Evolutionary conservation across 1,140 invertebrate genomes (phyloP), one percentile per base, ranked within the genome.

Genomic region (Camponotus pennsylvanicus): DNA sequence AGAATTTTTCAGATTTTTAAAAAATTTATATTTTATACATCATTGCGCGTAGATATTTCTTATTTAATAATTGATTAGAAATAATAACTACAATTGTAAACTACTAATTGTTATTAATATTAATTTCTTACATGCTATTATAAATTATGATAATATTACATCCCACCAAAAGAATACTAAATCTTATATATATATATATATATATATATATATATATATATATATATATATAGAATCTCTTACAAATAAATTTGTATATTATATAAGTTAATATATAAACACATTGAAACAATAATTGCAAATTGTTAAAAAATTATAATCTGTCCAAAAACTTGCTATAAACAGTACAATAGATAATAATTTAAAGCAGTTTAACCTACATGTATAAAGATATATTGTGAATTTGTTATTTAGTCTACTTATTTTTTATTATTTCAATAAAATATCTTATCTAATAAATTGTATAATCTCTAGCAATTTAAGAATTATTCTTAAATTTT

Each of bases 281-380:
- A 45, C 15, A 42, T 34, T 76, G n/a, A 59, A n/a, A 32, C 15
- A 15, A 27, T 27, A 27, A 64, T 77, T 4, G 15, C 18, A n/a
- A 69, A 42, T 27, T 27, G 4, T 55, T n/a, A 32, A 40, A 69
- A 13, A 27, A 13, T 37, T 73, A 34, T 34, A 57, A 18, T 73
- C 37, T 32, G 73, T 42, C 21, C 27, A 40, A 0, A 59, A 63
- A 8, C 63, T 77, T 32, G 40, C 7, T 37, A 66, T 37, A 37
- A 21, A n/a, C 9, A 34, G 2, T 37, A 79, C 21, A 32, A 27
- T n/a, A 27, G 27, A 27, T 27, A 45, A 52, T 71, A 71, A 82
- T 82, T 71, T 71, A 59, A 80, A 80, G 45, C 63, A 13, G 8
- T 71, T 0, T 57, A 70, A 1, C 13, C 13, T 57, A 82, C n/a